These are phyloP conservation scores for Elysia chlorotica DNA, from an alignment of 1,140 invertebrate genomes.

Conservation along the genomic window DNA sequence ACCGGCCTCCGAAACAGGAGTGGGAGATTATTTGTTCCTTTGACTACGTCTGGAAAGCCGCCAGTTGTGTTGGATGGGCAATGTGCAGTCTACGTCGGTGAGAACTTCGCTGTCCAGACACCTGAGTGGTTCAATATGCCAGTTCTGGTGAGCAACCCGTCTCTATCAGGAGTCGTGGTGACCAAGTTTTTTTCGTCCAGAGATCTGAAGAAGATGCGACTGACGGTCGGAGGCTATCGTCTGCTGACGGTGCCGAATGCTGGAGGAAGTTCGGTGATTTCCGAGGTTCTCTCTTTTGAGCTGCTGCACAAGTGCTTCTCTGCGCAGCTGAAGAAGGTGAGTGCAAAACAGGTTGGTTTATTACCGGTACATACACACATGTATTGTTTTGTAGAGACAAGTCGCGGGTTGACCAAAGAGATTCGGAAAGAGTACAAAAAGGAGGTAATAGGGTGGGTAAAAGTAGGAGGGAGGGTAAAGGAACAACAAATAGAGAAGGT, in stretches of 20 bases:
- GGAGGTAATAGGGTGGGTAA: no score
- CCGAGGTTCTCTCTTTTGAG: conserved; percentile 59
- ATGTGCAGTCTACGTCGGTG: conserved; percentile 44
- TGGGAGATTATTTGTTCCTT: no score
- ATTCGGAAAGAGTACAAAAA: no score
- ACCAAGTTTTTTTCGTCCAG: conserved; percentile 41
- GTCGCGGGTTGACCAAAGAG: no score
- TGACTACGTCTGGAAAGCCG: no score
- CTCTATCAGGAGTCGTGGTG: conserved; percentile 32
- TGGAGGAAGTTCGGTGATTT: conserved; percentile 55
- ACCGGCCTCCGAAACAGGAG: conserved; percentile 35
- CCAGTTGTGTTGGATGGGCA: no score
- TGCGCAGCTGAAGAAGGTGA: conserved; percentile 51
- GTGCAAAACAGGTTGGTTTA: no score
- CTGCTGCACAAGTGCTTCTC: conserved; percentile 48
- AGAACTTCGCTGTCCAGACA: conserved; percentile 42
- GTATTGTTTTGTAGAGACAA: no score
- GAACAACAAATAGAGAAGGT: no score
- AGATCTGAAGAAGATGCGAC: conserved; percentile 36
- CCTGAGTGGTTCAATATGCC: conserved; percentile 38
- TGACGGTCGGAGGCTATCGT: conserved; percentile 37
- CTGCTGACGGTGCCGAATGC: conserved; percentile 52
- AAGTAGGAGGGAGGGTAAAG: no score
- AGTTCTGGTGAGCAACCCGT: conserved; percentile 34
- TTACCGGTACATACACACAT: no score